A percentile compares a stretch with the other conserved stretches of the same genome.
Evolutionary conservation across 2,888 invertebrate genomes (phyloP).

Genomic region (Ceramica pisi): DNA sequence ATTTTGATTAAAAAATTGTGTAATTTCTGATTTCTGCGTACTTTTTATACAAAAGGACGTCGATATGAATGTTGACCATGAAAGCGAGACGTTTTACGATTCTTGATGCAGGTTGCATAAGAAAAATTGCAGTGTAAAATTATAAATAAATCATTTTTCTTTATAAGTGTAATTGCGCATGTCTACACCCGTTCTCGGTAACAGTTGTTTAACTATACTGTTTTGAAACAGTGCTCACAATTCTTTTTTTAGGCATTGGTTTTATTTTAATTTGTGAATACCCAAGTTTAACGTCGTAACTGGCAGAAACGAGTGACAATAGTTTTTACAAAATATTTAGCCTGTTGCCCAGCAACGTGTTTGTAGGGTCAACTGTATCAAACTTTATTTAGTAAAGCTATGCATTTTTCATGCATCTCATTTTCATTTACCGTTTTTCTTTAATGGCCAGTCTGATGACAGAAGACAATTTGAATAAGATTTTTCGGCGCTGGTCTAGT

Average conservation of each 20-base stretch:
- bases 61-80: slow-evolving; percentile 50
- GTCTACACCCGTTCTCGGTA: slow-evolving; percentile 22
- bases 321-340: background rate
- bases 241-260: background rate
- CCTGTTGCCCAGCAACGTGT: background rate
- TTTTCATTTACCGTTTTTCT: background rate
- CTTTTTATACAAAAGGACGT: slow-evolving; percentile 54
- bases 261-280: background rate
- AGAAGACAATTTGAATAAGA: background rate
- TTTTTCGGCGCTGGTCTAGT: background rate
- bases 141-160: slow-evolving; percentile 46
- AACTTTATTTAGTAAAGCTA: background rate
- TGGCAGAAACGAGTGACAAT: background rate
- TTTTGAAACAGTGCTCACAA: background rate
- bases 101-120: slow-evolving; percentile 50
- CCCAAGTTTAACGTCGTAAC: background rate
- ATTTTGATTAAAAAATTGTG: slow-evolving; percentile 66
- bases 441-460: background rate
- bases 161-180: slow-evolving; percentile 39
- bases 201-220: background rate
- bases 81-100: slow-evolving; percentile 46
- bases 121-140: slow-evolving; percentile 47
- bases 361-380: background rate
- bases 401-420: background rate
- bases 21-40: slow-evolving; percentile 45